These are phyloP conservation scores for Indicator indicator DNA, from an alignment of 2,113 vertebrate genomes.

Conservation along the genomic window DNA sequence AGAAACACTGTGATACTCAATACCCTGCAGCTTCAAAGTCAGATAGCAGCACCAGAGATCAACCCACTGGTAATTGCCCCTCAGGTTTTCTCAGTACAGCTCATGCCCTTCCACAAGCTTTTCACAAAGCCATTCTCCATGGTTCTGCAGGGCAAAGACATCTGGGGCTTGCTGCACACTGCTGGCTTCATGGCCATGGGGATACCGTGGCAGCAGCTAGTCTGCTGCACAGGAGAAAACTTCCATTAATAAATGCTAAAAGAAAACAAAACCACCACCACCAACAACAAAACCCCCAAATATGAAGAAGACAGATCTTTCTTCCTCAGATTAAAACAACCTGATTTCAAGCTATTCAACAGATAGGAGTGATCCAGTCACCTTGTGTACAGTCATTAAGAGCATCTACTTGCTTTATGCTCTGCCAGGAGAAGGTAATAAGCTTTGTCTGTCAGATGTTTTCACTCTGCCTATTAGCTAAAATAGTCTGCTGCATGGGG, in stretches of 20 bases:
- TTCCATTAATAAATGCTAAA: background rate
- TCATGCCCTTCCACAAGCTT: background rate
- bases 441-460: slow-evolving; percentile 1
- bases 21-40: background rate
- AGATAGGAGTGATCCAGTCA: background rate
- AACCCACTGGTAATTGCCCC: background rate
- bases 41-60: background rate
- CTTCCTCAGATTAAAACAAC: background rate
- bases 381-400: background rate
- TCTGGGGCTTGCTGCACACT: background rate
- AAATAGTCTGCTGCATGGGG: background rate
- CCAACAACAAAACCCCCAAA: too few species aligned
- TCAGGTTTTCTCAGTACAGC: background rate
- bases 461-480: background rate
- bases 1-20: background rate
- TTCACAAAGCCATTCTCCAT: background rate
- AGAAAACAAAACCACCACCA: background rate
- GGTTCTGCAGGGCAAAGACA: background rate
- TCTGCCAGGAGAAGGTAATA: background rate
- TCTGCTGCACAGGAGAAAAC: background rate
- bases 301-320: background rate
- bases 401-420: background rate
- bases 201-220: background rate
- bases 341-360: slow-evolving; percentile 8
- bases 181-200: background rate